Base-by-base conservation (phyloP, 2,113 vertebrate genomes). In the Lampris incognitus region DNA sequence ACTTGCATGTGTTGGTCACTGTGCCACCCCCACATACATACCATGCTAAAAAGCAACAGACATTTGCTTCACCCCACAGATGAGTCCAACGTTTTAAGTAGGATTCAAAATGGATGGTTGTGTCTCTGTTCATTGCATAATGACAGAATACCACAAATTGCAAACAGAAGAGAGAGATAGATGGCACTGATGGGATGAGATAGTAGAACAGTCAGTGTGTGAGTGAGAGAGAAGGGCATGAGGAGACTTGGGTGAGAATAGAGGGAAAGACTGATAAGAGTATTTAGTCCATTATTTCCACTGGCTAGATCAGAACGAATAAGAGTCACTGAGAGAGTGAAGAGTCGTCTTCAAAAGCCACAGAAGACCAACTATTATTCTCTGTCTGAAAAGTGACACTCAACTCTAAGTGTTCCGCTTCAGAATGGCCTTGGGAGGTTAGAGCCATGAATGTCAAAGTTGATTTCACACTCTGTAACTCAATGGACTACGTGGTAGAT, bases 401-500 rank as follows among this genome's bases (percentile, higher is more conserved):
- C 69, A 52, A 59, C 57, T 87, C 80, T 87, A 86, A 88, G 86
- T 85, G 88, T 79, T 88, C 81, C 66, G 84, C 84, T 87, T 86
- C 60, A 87, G 80, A 69, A 83, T 13, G 85, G 90, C 90, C 87
- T 89, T 88, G 90, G 83, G 87, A 89, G 81, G 87, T 85, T 90
- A 78, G 73, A 86, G 78, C 83, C 90, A 83, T 90, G 87, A 92
- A 90, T 89, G 90, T 92, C 90, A 92, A 87, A 85, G 87, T 89
- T 85, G 87, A 92, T 92, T 92, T 89, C 89, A 88, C 89, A 92
- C 88, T 85, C 82, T 83, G 89, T 82, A 76, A 74, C 78, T 88
- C 78, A 84, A 57, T 65, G 79, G 57, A 84, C 77, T 72, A 4
- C 48, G 59, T 85, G 87, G 86, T 88, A 87, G 84, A 89, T 84